Evolutionary conservation across 2,113 vertebrate genomes (phyloP).

Genomic region (Psilopogon haemacephalus): DNA sequence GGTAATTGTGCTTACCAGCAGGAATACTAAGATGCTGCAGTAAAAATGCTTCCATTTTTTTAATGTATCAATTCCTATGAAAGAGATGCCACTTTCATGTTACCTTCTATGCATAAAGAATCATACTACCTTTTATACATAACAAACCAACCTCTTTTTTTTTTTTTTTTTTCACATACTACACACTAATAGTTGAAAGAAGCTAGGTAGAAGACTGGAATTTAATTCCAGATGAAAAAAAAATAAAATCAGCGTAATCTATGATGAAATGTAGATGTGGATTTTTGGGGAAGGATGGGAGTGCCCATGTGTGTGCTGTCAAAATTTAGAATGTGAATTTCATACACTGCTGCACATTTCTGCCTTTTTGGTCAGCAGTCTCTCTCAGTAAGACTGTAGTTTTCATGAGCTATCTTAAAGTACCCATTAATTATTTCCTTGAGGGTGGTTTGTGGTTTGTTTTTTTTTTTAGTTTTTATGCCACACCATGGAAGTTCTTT

Average conservation of each 20-base stretch:
- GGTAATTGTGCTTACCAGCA: neutral
- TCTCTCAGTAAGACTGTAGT: neutral
- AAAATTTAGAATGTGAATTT: neutral
- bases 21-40: neutral
- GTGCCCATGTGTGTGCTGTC: neutral
- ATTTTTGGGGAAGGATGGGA: neutral
- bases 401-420: neutral
- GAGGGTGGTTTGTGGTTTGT: no score
- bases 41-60: neutral
- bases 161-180: neutral
- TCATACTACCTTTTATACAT: neutral
- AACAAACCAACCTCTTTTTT: no score
- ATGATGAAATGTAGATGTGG: neutral
- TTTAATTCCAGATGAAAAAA: neutral
- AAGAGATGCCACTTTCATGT: neutral
- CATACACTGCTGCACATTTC: rapidly evolving
- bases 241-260: neutral
- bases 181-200: neutral
- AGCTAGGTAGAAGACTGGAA: neutral
- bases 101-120: neutral
- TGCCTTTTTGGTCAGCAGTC: neutral
- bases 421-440: neutral
- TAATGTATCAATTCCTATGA: neutral
- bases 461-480: neutral
- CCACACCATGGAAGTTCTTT: neutral